Evolutionary conservation across 2,888 invertebrate genomes (phyloP), one percentile per base, ranked within the genome.

Genomic region (Drosophila nigricruria): DNA sequence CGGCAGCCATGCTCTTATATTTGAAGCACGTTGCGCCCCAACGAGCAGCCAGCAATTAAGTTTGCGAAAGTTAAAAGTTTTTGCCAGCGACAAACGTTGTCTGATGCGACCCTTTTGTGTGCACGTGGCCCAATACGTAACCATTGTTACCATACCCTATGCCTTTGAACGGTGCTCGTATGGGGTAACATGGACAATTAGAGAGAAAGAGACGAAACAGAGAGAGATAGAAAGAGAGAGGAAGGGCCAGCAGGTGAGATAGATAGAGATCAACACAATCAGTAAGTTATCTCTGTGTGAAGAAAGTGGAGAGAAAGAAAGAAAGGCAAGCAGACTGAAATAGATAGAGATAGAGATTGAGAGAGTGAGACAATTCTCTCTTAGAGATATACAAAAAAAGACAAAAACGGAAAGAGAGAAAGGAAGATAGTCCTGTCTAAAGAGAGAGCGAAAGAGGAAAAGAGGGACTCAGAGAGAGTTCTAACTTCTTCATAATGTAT

Each of bases 11-110:
- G 34, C 53, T 53, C 62, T 54, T 72, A 54, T 74, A 79, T 79
- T 65, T 74, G 65, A 64, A 77, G 67, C 73, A 65, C 40, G 43
- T 57, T 63, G 70, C 64, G 62, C 63, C 49, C 58, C 64, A 65
- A 45, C 76, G 62, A 72, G 76, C 81, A 56, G 72, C 60, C 66
- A 82, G 78, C 89, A 86, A 86, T 89, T 86, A 89, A 80, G 89
- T 89, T 86, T 80, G 88, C 52, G 67, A 79, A 89, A 85, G 85
- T 86, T 84, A 75, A 82, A 89, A 88, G 70, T 85, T 88, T 88
- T 81, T 74, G 68, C 65, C 79, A 85, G 83, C 73, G 84, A 89
- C 84, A 87, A 49, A 89, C 88, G 87, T 86, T 84, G 83, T 83
- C 81, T 82, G 75, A 25, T 62, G 65, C 68, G 73, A 77, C 65